Evolutionary conservation across 1,140 invertebrate genomes (phyloP).

Genomic region (Telenomus remus): DNA sequence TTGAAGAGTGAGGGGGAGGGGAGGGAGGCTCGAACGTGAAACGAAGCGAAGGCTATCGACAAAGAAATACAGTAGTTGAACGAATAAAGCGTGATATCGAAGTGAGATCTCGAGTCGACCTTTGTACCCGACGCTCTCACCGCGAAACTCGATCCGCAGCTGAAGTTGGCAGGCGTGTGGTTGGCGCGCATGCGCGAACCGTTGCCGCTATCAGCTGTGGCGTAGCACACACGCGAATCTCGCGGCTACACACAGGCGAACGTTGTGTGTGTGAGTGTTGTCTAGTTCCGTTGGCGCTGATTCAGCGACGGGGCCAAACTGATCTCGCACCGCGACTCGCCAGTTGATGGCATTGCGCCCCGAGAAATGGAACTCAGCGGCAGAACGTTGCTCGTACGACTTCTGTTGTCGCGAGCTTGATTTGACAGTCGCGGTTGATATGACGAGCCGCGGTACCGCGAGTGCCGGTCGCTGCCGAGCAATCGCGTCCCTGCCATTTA

Average conservation of each 20-base stretch:
- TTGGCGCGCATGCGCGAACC: conserved; percentile 5
- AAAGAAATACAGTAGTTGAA: conserved; percentile 5
- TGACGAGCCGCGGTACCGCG: conserved; percentile 60
- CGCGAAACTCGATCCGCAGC: conserved; percentile 21
- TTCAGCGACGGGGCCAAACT: conserved; percentile 43
- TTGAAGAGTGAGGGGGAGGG: too few species aligned
- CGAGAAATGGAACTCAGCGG: conserved; percentile 71
- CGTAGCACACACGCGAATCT: not conserved
- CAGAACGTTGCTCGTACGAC: conserved; percentile 48
- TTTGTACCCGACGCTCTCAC: conserved; percentile 53
- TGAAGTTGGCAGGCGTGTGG: conserved; percentile 23
- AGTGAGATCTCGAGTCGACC: conserved; percentile 36
- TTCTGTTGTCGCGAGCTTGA: conserved; percentile 34
- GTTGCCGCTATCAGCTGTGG: conserved; percentile 45
- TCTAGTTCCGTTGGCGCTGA: conserved; percentile 53
- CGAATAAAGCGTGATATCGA: conserved; percentile 26
- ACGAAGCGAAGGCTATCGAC: not conserved
- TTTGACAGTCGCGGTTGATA: conserved; percentile 58
- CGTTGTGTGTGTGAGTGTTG: not conserved
- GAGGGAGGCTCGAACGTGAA: too few species aligned
- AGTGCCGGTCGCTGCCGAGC: conserved; percentile 62
- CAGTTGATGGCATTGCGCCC: conserved; percentile 65
- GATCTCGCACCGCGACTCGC: conserved; percentile 48
- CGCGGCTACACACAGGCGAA: not conserved
- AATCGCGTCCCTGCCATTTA: conserved; percentile 53